phyloP scores from a whole-genome alignment of 2,113 vertebrate species.

The Pomatostomus ruficeps region DNA sequence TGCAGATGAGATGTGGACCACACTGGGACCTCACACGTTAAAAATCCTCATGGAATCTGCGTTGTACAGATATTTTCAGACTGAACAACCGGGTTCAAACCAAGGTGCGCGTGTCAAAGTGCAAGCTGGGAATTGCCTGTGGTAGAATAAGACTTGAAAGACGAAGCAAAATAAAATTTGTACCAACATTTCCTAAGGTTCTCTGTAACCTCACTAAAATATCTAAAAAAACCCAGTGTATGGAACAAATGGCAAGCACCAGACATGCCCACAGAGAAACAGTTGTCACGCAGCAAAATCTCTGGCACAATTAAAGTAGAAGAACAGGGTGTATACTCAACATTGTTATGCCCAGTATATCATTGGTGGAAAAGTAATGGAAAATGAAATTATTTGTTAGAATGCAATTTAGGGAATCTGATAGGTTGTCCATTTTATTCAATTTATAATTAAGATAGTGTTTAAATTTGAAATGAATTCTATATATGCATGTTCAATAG shows the following conservation, averaged over 20 bases:
- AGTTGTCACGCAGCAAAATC: constrained; percentile 56
- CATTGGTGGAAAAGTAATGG: constrained; percentile 74
- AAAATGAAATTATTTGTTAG: constrained; percentile 83
- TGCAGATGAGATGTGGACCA: not conserved
- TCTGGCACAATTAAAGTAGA: constrained; percentile 69
- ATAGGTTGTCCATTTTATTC: constrained; percentile 81
- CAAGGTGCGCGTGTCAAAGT: not conserved
- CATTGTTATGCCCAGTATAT: constrained; percentile 66
- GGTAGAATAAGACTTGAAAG: not conserved
- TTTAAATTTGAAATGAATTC: constrained; percentile 85
- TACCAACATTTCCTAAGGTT: not conserved
- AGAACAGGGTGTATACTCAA: constrained; percentile 61
- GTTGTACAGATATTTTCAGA: not conserved
- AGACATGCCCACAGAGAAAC: constrained; percentile 15
- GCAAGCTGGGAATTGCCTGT: not conserved
- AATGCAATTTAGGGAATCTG: constrained; percentile 78
- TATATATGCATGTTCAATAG: constrained; percentile 78
- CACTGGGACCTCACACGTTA: not conserved
- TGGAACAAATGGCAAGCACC: constrained; percentile 22
- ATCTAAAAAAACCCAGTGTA: not conserved
- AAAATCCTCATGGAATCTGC: not conserved
- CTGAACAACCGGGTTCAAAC: not conserved
- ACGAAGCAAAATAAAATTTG: not conserved
- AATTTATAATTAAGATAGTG: constrained; percentile 83
- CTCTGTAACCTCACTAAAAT: not conserved